Evolutionary conservation across 2,113 vertebrate species (phyloP).

Genomic region (Notiomystis cincta): DNA sequence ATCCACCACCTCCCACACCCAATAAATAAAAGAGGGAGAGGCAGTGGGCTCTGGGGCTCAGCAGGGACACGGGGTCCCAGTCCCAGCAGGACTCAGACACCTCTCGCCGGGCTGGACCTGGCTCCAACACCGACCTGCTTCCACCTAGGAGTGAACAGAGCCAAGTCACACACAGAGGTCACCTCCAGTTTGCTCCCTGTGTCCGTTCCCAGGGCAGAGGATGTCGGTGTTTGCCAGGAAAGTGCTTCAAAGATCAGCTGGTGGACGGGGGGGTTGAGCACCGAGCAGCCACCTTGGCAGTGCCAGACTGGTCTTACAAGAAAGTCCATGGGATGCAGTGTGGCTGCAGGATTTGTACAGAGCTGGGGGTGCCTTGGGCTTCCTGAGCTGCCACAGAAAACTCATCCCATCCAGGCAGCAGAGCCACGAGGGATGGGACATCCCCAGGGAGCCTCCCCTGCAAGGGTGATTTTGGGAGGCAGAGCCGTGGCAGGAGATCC

Average conservation of each 20-base stretch:
- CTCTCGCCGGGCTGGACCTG: not conserved
- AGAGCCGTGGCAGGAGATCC: not conserved
- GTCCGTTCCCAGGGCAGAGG: not conserved
- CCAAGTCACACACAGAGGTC: not conserved
- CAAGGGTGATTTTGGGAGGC: not conserved
- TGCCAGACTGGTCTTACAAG: not conserved
- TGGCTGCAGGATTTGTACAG: not conserved
- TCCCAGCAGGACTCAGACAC: not conserved
- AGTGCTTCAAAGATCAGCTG: not conserved
- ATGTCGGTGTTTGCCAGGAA: accelerated
- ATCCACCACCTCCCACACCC: not conserved
- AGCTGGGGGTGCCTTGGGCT: not conserved
- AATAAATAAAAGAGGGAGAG: not conserved
- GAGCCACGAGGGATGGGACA: not conserved
- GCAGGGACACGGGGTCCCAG: accelerated
- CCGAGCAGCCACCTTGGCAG: accelerated
- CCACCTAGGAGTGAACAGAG: accelerated
- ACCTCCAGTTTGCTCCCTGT: not conserved
- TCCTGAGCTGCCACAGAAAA: not conserved
- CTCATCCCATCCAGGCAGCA: not conserved
- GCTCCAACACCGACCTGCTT: not conserved
- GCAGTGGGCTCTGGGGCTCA: not conserved
- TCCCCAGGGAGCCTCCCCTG: not conserved
- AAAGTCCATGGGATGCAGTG: accelerated
- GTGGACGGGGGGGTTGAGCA: not conserved